Evolutionary conservation across 2,797 vertebrate genomes (phyloP).

Genomic region (Tangara arthus): DNA sequence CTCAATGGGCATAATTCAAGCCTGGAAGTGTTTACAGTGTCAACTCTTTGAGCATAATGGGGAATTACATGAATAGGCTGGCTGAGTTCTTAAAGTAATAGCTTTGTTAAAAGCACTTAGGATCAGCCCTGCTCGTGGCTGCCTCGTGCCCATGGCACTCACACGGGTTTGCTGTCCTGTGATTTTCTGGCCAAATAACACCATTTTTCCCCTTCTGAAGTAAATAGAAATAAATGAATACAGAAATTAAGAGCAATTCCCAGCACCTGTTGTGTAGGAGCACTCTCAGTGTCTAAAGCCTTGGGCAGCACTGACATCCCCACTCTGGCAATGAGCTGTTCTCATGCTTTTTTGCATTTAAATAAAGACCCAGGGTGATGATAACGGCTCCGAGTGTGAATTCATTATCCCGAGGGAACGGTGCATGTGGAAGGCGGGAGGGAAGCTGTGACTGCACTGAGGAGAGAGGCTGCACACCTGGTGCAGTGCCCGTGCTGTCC

Average conservation of each 20-base stretch:
- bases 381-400: not conserved
- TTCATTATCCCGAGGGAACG: not conserved
- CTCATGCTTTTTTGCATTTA: not conserved
- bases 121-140: not conserved
- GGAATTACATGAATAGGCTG: slow-evolving; percentile 20
- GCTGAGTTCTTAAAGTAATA: slow-evolving; percentile 16
- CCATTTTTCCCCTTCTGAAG: not conserved
- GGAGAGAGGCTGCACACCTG: accelerated
- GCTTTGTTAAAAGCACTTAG: slow-evolving; percentile 43
- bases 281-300: not conserved
- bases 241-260: not conserved
- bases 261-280: not conserved
- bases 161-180: not conserved
- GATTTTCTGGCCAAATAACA: not conserved
- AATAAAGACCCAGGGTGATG: not conserved
- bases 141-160: not conserved
- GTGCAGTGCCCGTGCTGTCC: accelerated
- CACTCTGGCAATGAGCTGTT: not conserved
- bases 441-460: not conserved
- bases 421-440: not conserved
- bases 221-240: not conserved
- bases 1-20: not conserved
- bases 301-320: not conserved
- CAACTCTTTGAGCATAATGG: slow-evolving; percentile 9
- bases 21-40: not conserved